Evolutionary conservation across 2,888 invertebrate species (phyloP).

Genomic region (Eristalis tenax): DNA sequence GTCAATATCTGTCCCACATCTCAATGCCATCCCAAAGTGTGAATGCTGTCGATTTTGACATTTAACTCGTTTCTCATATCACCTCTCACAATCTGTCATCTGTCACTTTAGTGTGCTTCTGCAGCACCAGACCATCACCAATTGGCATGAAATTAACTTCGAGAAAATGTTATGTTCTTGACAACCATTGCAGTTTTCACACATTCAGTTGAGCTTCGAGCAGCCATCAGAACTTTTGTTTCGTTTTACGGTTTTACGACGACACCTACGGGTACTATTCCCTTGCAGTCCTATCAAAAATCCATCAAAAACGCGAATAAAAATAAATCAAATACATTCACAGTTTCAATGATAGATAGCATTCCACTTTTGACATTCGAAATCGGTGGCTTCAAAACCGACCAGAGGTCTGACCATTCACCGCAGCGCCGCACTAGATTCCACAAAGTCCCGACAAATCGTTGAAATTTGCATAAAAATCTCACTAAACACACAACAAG

Average conservation of each 20-base stretch:
- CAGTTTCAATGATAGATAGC: constrained; percentile 53
- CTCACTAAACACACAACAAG: constrained; percentile 51
- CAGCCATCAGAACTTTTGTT: background rate
- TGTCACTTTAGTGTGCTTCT: constrained; percentile 23
- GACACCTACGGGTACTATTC: constrained; percentile 10
- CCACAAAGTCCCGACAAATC: constrained; percentile 50
- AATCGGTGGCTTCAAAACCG: constrained; percentile 42
- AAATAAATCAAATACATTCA: constrained; percentile 30
- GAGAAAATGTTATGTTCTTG: background rate
- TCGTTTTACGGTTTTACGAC: background rate
- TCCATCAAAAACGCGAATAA: constrained; percentile 30
- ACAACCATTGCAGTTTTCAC: constrained; percentile 23
- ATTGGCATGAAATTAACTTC: constrained; percentile 29
- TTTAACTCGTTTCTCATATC: constrained; percentile 9
- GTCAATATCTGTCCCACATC: background rate
- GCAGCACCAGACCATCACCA: constrained; percentile 3
- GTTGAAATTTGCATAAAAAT: constrained; percentile 65
- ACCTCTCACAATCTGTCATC: constrained; percentile 27
- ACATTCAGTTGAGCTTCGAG: background rate
- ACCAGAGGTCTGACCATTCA: background rate
- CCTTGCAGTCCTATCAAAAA: constrained; percentile 31
- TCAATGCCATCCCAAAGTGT: constrained; percentile 7
- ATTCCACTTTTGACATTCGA: constrained; percentile 60
- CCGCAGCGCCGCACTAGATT: constrained; percentile 13
- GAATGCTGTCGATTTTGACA: constrained; percentile 13